Percentiles rank a stretch among this genome's conserved stretches.
Conservation (phyloP, 2,113 vertebrate species). For the Chaetodon auriga region DNA sequence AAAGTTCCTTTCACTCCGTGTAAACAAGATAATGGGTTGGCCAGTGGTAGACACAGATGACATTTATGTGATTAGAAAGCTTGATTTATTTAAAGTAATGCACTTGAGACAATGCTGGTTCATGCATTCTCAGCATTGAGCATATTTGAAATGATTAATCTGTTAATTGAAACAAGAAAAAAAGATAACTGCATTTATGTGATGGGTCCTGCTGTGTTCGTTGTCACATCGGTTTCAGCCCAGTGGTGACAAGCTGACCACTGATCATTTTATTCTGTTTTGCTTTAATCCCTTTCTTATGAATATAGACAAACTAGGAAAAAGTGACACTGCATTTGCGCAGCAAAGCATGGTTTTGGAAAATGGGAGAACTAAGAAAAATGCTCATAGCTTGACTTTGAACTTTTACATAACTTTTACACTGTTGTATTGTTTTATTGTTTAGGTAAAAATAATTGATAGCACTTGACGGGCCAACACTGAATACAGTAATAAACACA, state of each 20-base stretch:
- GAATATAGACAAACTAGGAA: neutral
- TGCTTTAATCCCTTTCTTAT: neutral
- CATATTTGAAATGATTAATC: slow-evolving; percentile 1
- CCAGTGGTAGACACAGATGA: slow-evolving; percentile 5
- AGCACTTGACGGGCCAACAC: neutral
- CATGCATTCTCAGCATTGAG: slow-evolving; percentile 6
- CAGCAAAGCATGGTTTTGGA: neutral
- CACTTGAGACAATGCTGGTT: slow-evolving; percentile 1
- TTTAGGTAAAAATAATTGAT: neutral
- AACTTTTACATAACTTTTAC: too few relatives aligned
- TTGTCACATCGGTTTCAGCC: slow-evolving; percentile 28
- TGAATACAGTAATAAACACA: neutral
- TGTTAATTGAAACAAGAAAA: slow-evolving; percentile 28
- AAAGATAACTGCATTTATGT: neutral
- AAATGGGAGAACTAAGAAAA: neutral
- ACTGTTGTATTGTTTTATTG: neutral
- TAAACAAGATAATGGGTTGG: slow-evolving; percentile 9
- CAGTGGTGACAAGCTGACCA: slow-evolving; percentile 9
- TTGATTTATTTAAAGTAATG: slow-evolving; percentile 31
- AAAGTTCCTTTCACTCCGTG: neutral
- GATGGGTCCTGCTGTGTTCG: slow-evolving; percentile 1
- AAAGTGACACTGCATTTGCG: neutral
- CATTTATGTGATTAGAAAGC: slow-evolving; percentile 28
- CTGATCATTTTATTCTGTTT: slow-evolving; percentile 4
- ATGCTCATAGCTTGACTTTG: neutral